Base-by-base conservation (phyloP, 2,113 vertebrate species). In the Phalacrocorax aristotelis region DNA sequence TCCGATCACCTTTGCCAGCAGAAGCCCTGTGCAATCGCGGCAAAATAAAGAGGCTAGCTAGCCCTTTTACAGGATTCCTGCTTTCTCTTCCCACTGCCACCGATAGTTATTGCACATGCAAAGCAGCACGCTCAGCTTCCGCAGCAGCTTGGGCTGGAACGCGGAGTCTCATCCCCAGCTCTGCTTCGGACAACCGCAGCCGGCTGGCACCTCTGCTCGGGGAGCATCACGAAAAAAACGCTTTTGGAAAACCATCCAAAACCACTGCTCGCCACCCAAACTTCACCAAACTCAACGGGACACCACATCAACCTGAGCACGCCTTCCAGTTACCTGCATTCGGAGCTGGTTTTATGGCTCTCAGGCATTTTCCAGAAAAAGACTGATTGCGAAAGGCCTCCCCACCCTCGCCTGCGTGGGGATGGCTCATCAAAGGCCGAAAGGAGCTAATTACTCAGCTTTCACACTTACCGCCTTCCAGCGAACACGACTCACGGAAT, bases 51-150 rank as follows among this genome's bases (percentile, higher is more conserved):
- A 14, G 1, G 2, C 13, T 2, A 7, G 46, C 58, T 4, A 66
- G 29, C n/a, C 46, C 52, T 38, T 13, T 6, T 1, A 2, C 17
- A 10, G 70, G 7, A 5, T 7, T 26, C 4, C 69, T 18, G 54
- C 89, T 30, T 17, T 4, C 71, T 51, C 16, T 18, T 9, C 36
- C 20, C 44, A 5, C 29, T 1, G 1, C 69, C 4, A 16, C 42
- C 9, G 54, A 15, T 17, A 23, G 25, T 12, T 1, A 13, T 2
- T 2, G 3, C 55, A 4, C 0, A 1, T 0, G 13, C 20, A 6
- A 13, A 30, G 69, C 69, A 4, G 14, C 25, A 13, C 15, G 0
- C 11, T 9, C 29, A 2, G 26, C 54, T 12, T 4, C 10, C 1
- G 27, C 36, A 6, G 30, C 60, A 3, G n/a, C 54, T 51, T 4